Evolutionary conservation across 2,888 invertebrate genomes (phyloP), one percentile per base, ranked within the genome.

Genomic region (Nysson spinosus): DNA sequence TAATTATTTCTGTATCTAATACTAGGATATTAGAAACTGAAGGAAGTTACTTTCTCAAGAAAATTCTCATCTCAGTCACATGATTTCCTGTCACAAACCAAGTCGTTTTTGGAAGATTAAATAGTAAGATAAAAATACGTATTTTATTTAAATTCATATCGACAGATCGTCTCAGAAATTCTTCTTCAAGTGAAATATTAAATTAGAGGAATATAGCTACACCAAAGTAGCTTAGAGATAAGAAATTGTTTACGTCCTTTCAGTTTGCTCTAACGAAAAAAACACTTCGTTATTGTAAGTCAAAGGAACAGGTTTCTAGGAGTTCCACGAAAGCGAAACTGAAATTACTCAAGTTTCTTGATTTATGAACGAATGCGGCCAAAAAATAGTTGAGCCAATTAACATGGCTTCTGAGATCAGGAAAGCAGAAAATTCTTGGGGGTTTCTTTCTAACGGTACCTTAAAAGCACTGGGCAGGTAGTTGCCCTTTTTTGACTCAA

Each of bases 381-480:
- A 50, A 50, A 56, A 52, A 22, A 6, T 43, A 20, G 16, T 26
- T 16, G 14, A 44, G 51, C 61, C 66, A 68, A 66, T 68, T 66
- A 68, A 35, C 51, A 56, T 60, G 60, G 50, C 37, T 37, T 22
- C 28, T 1, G 5, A 24, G 32, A 52, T 5, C 60, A 68, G 68
- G 66, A 11, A 39, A 68, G 37, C 67, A 67, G 67, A 19, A 68
- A 51, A 51, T 16, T 26, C 11, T 11, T 6, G 69, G 30, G 57
- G 69, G 40, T 39, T 12, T 5, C 20, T 54, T 65, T 65, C 65
- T 46, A 14, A 40, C 49, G 58, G 44, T 35, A 57, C 30, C 42
- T 67, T 50, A 1, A n/a, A 40, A 47, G 43, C 51, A 42, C 39
- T 22, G 19, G 40, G 11, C 4, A 9, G n/a, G 5, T 16, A n/a